phyloP scores from a whole-genome alignment of 64 coral and sea anemone species.

The Montipora sp. region DNA sequence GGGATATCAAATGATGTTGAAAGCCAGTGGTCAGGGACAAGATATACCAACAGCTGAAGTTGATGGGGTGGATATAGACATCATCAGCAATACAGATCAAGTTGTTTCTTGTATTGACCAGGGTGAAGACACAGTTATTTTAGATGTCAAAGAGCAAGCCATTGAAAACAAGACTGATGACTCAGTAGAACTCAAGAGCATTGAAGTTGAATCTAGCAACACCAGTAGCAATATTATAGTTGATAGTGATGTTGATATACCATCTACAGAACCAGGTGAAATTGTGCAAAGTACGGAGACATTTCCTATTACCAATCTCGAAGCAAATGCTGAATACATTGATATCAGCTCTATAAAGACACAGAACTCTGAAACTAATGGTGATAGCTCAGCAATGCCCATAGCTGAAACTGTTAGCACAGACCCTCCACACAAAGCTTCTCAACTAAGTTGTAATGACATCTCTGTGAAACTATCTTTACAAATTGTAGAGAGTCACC shows the following conservation, averaged over 20 bases:
- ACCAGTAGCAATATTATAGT: background rate
- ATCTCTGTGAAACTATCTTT: slow-evolving; percentile 30
- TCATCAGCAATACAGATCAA: slow-evolving; percentile 67
- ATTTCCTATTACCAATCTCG: background rate
- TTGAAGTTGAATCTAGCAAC: background rate
- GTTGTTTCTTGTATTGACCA: slow-evolving; percentile 86
- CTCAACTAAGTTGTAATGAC: slow-evolving; percentile 56
- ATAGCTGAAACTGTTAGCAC: background rate
- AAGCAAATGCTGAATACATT: background rate
- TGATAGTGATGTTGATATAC: background rate
- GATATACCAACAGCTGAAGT: slow-evolving; percentile 57
- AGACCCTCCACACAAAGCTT: slow-evolving; percentile 33
- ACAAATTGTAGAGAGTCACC: background rate
- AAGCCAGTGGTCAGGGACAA: background rate
- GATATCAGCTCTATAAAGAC: background rate
- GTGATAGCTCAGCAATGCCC: background rate
- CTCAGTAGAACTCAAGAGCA: background rate
- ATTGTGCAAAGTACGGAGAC: background rate
- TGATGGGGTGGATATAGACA: slow-evolving; percentile 88
- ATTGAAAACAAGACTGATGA: background rate
- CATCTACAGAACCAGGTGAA: background rate
- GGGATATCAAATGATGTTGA: background rate
- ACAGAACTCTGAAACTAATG: background rate
- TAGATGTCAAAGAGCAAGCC: slow-evolving; percentile 69
- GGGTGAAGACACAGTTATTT: slow-evolving; percentile 91